Conservation (phyloP, 2,797 vertebrate species). For the Malacoctenus gilli region DNA sequence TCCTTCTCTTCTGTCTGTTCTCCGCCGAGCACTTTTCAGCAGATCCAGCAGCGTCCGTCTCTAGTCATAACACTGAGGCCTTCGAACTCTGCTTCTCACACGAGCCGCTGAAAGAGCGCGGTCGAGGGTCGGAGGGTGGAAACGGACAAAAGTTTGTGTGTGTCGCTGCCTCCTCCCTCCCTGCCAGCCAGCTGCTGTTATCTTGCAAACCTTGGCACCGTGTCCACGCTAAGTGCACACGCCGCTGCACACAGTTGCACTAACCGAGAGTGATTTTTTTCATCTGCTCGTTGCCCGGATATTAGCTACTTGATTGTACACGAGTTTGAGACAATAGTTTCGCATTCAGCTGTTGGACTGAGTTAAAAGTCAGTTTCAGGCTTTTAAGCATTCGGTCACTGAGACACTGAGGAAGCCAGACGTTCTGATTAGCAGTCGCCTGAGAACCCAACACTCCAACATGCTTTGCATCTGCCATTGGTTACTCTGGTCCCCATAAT, state of each 20-base stretch:
- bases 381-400: no score
- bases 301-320: no score
- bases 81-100: constrained; percentile 55
- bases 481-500: no score
- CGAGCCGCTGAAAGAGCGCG: constrained; percentile 29
- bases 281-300: no score
- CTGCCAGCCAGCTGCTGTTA: constrained; percentile 62
- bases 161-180: constrained; percentile 21
- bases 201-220: constrained; percentile 50
- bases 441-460: no score
- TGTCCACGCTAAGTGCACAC: constrained; percentile 30
- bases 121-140: constrained; percentile 4
- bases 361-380: no score
- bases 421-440: no score
- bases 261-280: constrained; percentile 10
- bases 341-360: no score
- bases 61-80: constrained; percentile 69
- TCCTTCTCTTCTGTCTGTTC: constrained; percentile 9
- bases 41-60: constrained; percentile 52
- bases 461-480: no score
- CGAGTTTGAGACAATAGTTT: no score
- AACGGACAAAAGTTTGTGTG: constrained; percentile 41
- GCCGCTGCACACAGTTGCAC: constrained; percentile 30
- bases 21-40: constrained; percentile 29
- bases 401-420: no score